phyloP scores from a whole-genome alignment of 2,888 invertebrate genomes.

The Malthinus seriepunctatus region DNA sequence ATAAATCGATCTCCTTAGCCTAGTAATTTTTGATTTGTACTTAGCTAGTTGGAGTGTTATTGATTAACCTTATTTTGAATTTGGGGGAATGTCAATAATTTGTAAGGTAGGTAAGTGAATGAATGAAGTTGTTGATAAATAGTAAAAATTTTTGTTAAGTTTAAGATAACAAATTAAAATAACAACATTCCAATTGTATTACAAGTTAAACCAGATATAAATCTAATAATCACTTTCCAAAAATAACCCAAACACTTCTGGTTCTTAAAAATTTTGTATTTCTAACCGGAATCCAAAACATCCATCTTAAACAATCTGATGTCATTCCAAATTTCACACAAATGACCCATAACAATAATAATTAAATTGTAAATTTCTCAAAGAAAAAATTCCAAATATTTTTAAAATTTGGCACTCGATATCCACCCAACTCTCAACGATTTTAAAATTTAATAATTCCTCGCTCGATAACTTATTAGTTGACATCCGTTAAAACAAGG shows the following conservation, averaged over 20 bases:
- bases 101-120: neutral
- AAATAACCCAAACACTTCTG: neutral
- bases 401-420: too few species aligned
- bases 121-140: neutral
- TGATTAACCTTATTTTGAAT: too few species aligned
- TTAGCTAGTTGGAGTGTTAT: too few species aligned
- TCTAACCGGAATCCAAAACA: constrained; percentile 5
- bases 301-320: neutral
- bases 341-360: constrained; percentile 10
- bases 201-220: constrained; percentile 1
- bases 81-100: too few species aligned
- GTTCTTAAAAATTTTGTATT: constrained; percentile 5
- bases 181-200: constrained; percentile 6
- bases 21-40: too few species aligned
- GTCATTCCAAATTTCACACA: constrained; percentile 3
- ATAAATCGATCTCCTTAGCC: too few species aligned
- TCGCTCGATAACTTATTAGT: too few species aligned
- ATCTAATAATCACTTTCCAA: constrained; percentile 5
- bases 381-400: too few species aligned
- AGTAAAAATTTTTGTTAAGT: neutral
- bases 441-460: too few species aligned
- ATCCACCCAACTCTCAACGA: too few species aligned
- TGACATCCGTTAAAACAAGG: too few species aligned
- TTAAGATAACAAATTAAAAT: constrained; percentile 6
- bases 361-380: too few species aligned